These are phyloP conservation scores for Eurois occulta DNA, from an alignment of 2,888 invertebrate genomes.

Conservation along the genomic window DNA sequence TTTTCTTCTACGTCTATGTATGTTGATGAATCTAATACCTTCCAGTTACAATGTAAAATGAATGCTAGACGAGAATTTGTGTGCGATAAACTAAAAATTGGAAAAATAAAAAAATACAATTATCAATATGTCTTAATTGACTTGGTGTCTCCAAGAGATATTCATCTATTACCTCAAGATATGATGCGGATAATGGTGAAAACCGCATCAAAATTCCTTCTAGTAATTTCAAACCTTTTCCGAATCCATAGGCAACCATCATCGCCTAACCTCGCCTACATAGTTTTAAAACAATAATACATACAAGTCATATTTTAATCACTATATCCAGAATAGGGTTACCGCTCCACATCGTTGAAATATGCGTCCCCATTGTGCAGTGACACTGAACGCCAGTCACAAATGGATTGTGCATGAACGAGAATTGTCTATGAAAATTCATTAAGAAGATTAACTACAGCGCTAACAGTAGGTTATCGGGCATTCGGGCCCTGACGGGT, in stretches of 20 bases:
- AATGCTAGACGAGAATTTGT: background rate
- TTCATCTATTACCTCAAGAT: too few relatives aligned
- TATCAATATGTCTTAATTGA: background rate
- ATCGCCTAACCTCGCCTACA: background rate
- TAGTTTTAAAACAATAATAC: background rate
- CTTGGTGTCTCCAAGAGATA: too few relatives aligned
- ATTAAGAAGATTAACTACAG: constrained; percentile 81
- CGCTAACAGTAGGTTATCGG: constrained; percentile 64
- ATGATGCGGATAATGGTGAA: too few relatives aligned
- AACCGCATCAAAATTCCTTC: too few relatives aligned
- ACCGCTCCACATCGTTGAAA: constrained; percentile 57
- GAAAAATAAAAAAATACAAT: background rate
- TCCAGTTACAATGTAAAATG: background rate
- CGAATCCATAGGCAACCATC: background rate
- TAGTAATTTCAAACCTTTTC: too few relatives aligned
- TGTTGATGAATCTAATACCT: background rate
- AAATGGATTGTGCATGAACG: constrained; percentile 68
- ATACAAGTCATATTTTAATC: background rate
- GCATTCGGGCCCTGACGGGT: constrained; percentile 59
- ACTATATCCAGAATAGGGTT: constrained; percentile 55
- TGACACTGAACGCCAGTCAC: constrained; percentile 69
- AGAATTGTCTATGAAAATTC: constrained; percentile 79
- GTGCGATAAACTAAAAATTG: background rate
- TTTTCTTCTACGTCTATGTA: background rate
- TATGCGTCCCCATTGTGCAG: constrained; percentile 72